phyloP scores from a whole-genome alignment of 2,113 vertebrate genomes.

The Salvelinus alpinus region DNA sequence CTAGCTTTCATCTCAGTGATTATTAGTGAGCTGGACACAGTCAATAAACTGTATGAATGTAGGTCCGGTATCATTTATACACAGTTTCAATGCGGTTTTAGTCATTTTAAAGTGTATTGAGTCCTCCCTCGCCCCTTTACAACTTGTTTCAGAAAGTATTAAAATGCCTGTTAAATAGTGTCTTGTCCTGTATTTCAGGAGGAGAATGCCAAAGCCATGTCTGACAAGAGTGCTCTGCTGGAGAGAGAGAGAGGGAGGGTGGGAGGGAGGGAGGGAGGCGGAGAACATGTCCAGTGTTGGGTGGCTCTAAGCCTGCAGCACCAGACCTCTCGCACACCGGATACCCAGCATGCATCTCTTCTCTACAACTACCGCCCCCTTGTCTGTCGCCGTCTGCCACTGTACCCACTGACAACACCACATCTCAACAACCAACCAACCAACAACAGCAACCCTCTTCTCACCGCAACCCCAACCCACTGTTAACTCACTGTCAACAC shows the following conservation, averaged over 20 bases:
- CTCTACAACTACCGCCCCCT: conserved; percentile 36
- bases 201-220: conserved; percentile 39
- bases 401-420: background rate
- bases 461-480: background rate
- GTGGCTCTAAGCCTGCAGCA: conserved; percentile 31
- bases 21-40: too few relatives aligned
- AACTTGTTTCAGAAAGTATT: too few relatives aligned
- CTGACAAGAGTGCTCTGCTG: conserved; percentile 58
- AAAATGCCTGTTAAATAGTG: background rate
- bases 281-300: conserved; percentile 32
- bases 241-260: conserved; percentile 32
- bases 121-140: too few relatives aligned
- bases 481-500: background rate
- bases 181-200: conserved; percentile 46
- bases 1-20: too few relatives aligned
- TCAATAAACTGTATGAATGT: too few relatives aligned
- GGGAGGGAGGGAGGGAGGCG: background rate
- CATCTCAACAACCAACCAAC: background rate
- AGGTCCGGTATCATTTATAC: too few relatives aligned
- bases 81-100: too few relatives aligned
- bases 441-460: conserved; percentile 6
- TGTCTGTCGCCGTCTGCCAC: conserved; percentile 35
- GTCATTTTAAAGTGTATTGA: too few relatives aligned
- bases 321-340: conserved; percentile 52
- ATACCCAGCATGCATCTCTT: conserved; percentile 66